Base-by-base conservation (phyloP, 2,888 invertebrate genomes). In the Pandemis corylana region DNA sequence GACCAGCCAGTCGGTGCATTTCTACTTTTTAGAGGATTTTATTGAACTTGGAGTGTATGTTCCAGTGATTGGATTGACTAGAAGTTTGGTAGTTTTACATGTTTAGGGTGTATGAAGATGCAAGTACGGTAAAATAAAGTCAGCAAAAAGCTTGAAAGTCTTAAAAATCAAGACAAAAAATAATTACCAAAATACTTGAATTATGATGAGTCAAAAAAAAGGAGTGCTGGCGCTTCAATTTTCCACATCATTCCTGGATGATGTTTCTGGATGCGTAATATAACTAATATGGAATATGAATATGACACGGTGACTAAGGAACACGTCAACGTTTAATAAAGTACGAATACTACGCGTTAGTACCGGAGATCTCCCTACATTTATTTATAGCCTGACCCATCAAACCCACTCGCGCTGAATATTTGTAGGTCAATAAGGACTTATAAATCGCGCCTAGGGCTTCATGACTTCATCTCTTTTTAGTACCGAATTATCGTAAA, bases 391-490 rank as follows among this genome's bases (percentile, higher is more conserved):
- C 64, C 20, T 65, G 73, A 74, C 73, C 73, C 65, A 61, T 65
- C 68, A 49, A 42, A 20, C 56, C 15, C 63, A 20, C 51, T 56
- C 53, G 59, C 59, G 59, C 59, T 59, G 28, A 28, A 65, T 65
- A 59, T 74, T 69, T 69, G 69, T 74, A 61, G 73, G 73, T 74
- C 73, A 69, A 65, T 69, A 68, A 72, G 72, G 73, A 73, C 59
- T 49, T 69, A 65, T 65, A 65, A 53, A 41, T 51, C 53, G 36
- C 28, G 6, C 36, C 36, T 41, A 67, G 46, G 15, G 7, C 41
- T 62, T 36, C 62, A 42, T 36, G 49, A 9, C 12, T 36, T 51
- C 36, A 53, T 53, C n/a, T 15, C 20, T 46, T 46, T 64, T 28
- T 15, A 5, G 28, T 46, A 28, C 20, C 20, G 28, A 28, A 49